Evolutionary conservation across 2,888 invertebrate species (phyloP).

Genomic region (Drosophila birchii): DNA sequence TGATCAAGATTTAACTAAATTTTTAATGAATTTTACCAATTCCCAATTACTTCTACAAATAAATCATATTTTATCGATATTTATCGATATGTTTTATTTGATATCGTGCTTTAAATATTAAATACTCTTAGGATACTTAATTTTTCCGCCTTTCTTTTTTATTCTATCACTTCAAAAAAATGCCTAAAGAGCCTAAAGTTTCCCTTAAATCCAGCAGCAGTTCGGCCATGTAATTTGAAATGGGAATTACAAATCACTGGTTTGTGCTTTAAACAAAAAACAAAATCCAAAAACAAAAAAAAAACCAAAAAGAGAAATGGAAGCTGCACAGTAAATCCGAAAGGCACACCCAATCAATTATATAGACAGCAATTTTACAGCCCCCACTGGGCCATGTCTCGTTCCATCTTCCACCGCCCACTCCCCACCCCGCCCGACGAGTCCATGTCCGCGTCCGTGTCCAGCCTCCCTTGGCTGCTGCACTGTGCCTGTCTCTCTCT

Average conservation of each 20-base stretch:
- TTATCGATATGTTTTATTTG: too few relatives aligned
- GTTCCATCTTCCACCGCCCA: constrained; percentile 4
- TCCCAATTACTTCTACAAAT: too few relatives aligned
- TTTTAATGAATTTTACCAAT: too few relatives aligned
- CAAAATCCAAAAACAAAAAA: background rate
- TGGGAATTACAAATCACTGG: constrained; percentile 75
- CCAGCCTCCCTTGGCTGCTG: constrained; percentile 19
- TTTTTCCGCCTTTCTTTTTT: background rate
- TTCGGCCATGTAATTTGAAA: constrained; percentile 65
- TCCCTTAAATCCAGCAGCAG: constrained; percentile 45
- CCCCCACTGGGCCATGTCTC: constrained; percentile 45
- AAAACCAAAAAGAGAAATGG: background rate
- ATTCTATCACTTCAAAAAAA: background rate
- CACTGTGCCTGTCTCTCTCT: constrained; percentile 38
- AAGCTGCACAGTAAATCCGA: constrained; percentile 60
- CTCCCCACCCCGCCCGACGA: background rate
- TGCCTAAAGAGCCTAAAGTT: background rate
- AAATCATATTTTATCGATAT: too few relatives aligned
- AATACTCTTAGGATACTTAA: background rate
- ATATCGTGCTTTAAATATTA: too few relatives aligned
- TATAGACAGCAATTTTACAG: constrained; percentile 56
- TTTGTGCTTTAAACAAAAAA: constrained; percentile 60
- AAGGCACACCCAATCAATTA: constrained; percentile 74
- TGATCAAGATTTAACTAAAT: too few relatives aligned
- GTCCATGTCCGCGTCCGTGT: constrained; percentile 16